These are phyloP conservation scores for Mastigias papua DNA, from an alignment of 30 jellyfish, hydroid and myxozoan genomes.

Conservation along the genomic window DNA sequence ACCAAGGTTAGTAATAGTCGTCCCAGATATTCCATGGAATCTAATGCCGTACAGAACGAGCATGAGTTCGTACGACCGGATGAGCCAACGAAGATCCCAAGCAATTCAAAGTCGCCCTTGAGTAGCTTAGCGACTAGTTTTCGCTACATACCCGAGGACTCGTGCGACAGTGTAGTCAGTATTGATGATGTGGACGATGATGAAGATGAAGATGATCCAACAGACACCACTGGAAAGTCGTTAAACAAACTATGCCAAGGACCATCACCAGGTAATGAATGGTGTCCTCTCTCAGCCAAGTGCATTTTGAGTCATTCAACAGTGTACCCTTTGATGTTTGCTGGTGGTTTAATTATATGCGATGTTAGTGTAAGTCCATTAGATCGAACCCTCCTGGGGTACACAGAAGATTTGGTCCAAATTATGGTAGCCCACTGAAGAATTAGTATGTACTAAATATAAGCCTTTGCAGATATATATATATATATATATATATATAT, in stretches of 20 bases:
- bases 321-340: not conserved
- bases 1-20: not conserved
- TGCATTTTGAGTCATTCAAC: not conserved
- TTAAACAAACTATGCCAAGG: slow-evolving; percentile 29
- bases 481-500: too few species aligned
- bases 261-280: slow-evolving; percentile 34
- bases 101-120: slow-evolving; percentile 16
- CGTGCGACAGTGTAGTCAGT: slow-evolving; percentile 75
- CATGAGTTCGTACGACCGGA: slow-evolving; percentile 70
- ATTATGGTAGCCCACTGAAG: too few species aligned
- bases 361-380: too few species aligned
- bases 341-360: too few species aligned
- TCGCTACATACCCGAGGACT: slow-evolving; percentile 75
- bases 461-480: too few species aligned
- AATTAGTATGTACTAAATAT: too few species aligned
- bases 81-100: slow-evolving; percentile 52
- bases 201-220: slow-evolving; percentile 53
- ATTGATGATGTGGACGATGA: slow-evolving; percentile 66
- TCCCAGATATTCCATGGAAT: slow-evolving; percentile 55
- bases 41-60: slow-evolving; percentile 59
- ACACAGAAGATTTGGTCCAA: too few species aligned
- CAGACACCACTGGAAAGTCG: slow-evolving; percentile 23
- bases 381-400: too few species aligned
- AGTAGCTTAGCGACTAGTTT: slow-evolving; percentile 25
- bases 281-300: too few species aligned